These are phyloP conservation scores for Porites cylindrica DNA, from an alignment of 92 coral and sea anemone genomes.

Conservation along the genomic window DNA sequence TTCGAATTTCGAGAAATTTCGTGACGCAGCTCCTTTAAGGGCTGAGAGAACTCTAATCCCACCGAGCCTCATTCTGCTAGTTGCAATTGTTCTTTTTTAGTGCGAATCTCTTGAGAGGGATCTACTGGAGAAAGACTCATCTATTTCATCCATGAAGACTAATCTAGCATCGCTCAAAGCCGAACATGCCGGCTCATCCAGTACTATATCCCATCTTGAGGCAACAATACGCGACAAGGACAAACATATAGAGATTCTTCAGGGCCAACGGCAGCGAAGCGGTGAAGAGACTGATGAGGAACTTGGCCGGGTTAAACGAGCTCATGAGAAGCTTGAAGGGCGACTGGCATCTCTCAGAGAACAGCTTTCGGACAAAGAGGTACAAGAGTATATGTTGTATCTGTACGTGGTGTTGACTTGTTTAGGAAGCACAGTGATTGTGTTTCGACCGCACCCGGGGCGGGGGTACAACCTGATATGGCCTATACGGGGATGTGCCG, in stretches of 20 bases:
- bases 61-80: too few relatives aligned
- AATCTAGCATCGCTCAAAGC: slow-evolving; percentile 82
- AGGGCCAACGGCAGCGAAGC: slow-evolving; percentile 78
- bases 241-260: slow-evolving; percentile 81
- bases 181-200: slow-evolving; percentile 80
- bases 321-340: slow-evolving; percentile 82
- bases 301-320: slow-evolving; percentile 63
- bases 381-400: neutral
- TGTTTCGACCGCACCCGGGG: too few relatives aligned
- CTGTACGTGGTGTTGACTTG: too few relatives aligned
- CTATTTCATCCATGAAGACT: slow-evolving; percentile 71
- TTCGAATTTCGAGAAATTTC: too few relatives aligned
- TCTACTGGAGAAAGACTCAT: slow-evolving; percentile 75
- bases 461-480: too few relatives aligned
- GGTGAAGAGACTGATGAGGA: slow-evolving; percentile 82
- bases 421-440: too few relatives aligned
- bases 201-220: slow-evolving; percentile 83
- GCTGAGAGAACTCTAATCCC: too few relatives aligned
- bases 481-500: too few relatives aligned
- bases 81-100: slow-evolving; percentile 43
- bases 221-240: slow-evolving; percentile 92
- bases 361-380: slow-evolving; percentile 74
- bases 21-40: too few relatives aligned
- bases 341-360: slow-evolving; percentile 73
- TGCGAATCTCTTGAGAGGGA: slow-evolving; percentile 90